Conservation (phyloP, 1,140 invertebrate genomes). For the Heliconius hewitsoni region DNA sequence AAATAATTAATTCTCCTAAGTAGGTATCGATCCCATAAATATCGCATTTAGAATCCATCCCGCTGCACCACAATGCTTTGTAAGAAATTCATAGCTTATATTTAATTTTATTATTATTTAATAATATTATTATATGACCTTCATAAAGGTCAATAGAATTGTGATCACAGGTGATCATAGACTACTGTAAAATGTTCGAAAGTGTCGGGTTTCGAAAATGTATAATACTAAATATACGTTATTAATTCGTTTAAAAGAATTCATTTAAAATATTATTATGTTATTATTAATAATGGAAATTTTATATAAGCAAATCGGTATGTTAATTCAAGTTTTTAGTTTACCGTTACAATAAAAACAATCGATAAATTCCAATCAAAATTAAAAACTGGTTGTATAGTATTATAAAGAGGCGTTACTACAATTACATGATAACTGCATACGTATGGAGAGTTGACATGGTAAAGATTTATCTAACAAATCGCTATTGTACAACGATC, state of each 20-base stretch:
- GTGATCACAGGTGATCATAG: too few relatives aligned
- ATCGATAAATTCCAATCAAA: constrained; percentile 50
- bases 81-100: too few relatives aligned
- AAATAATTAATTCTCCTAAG: too few relatives aligned
- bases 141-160: too few relatives aligned
- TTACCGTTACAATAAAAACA: constrained; percentile 18
- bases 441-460: constrained; percentile 58
- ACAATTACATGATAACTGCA: constrained; percentile 51
- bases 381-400: constrained; percentile 28
- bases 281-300: background rate
- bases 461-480: constrained; percentile 58
- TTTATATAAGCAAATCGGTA: background rate
- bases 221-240: too few relatives aligned
- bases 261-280: background rate
- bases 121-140: too few relatives aligned
- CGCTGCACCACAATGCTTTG: too few relatives aligned
- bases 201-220: too few relatives aligned
- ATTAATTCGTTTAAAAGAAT: background rate
- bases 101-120: too few relatives aligned
- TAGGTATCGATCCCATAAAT: too few relatives aligned
- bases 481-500: constrained; percentile 36
- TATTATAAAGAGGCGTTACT: constrained; percentile 61
- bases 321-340: background rate
- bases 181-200: too few relatives aligned
- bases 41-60: too few relatives aligned